Evolutionary conservation across 2,797 vertebrate species (phyloP).

Genomic region (Macropodus opercularis): DNA sequence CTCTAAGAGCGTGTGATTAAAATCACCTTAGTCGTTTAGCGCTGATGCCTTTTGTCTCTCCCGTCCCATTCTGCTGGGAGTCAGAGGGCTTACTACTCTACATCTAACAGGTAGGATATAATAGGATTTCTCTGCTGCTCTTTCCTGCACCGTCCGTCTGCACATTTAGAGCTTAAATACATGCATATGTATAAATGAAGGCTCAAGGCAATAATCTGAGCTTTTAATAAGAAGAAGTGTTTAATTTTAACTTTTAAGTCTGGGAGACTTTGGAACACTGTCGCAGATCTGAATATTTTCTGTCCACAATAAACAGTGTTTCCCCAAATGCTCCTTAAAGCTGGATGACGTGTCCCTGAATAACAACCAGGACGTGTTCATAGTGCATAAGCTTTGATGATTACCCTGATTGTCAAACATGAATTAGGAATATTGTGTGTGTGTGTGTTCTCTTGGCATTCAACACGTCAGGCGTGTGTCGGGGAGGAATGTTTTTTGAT

Average conservation of each 20-base stretch:
- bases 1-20: conserved; percentile 69
- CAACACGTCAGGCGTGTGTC: not conserved
- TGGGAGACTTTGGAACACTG: conserved; percentile 15
- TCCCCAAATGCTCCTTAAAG: conserved; percentile 54
- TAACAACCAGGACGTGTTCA: conserved; percentile 52
- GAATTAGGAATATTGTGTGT: conserved; percentile 2
- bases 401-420: conserved; percentile 18
- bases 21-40: conserved; percentile 74
- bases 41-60: conserved; percentile 71
- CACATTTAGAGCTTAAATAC: conserved; percentile 77
- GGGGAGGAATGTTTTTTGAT: not conserved
- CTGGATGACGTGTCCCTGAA: conserved; percentile 8
- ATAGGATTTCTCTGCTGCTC: conserved; percentile 76
- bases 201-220: conserved; percentile 65
- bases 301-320: conserved; percentile 66
- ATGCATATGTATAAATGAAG: conserved; percentile 82
- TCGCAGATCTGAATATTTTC: conserved; percentile 54
- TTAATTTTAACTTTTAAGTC: conserved; percentile 71
- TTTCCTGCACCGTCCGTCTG: conserved; percentile 43
- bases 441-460: not conserved
- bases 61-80: conserved; percentile 62
- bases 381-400: conserved; percentile 18
- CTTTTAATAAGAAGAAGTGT: conserved; percentile 73
- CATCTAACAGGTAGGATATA: conserved; percentile 77
- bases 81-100: conserved; percentile 74